Conservation (phyloP, 2,113 vertebrate genomes). For the Gymnogyps californianus region DNA sequence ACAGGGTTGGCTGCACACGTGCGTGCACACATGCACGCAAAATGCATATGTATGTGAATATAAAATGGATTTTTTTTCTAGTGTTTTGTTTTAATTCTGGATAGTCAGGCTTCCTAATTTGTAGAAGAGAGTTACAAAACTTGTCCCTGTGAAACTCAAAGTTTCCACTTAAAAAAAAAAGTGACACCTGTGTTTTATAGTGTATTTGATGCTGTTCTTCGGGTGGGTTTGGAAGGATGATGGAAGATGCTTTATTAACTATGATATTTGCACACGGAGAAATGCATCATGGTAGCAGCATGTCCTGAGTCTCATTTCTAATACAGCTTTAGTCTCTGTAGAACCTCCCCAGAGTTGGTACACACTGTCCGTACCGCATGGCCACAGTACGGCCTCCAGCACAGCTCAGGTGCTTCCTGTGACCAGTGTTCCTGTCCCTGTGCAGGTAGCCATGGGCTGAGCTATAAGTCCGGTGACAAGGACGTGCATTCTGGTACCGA, state of each 20-base stretch:
- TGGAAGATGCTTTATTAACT: not conserved
- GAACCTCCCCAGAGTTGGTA: not conserved
- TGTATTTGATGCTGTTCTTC: not conserved
- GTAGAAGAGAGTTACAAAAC: not conserved
- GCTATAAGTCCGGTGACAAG: accelerated
- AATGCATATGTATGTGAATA: not conserved
- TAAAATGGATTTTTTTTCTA: not conserved
- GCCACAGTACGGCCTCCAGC: not conserved
- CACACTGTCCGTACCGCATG: accelerated
- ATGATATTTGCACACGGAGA: not conserved
- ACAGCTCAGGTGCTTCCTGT: not conserved
- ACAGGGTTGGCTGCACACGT: not conserved
- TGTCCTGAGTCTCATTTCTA: not conserved
- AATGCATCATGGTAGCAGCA: not conserved
- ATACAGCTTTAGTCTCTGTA: not conserved
- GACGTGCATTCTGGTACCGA: accelerated
- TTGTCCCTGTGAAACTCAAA: not conserved
- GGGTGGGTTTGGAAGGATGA: not conserved
- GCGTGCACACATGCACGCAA: not conserved
- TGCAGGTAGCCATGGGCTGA: not conserved
- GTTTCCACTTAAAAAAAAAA: not conserved
- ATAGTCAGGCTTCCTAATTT: not conserved
- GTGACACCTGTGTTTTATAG: not conserved
- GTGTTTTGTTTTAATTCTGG: not conserved
- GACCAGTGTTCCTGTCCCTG: not conserved